phyloP scores from a whole-genome alignment of 2,888 invertebrate species.

The Anorthoa munda region DNA sequence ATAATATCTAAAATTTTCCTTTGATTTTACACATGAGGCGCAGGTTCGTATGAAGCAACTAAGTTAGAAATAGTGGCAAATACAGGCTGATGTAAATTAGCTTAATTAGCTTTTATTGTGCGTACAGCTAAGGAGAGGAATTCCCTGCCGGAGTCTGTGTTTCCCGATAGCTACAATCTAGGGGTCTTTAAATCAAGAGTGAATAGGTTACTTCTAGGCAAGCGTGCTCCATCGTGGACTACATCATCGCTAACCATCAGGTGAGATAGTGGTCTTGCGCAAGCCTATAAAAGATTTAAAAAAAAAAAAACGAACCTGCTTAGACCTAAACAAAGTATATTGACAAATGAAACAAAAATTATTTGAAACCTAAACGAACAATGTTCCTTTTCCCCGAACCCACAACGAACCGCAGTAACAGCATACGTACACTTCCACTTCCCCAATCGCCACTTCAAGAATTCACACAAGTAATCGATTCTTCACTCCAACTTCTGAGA shows the following conservation, averaged over 20 bases:
- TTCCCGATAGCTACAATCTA: too few species aligned
- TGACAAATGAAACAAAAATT: neutral
- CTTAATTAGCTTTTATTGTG: too few species aligned
- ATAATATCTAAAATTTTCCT: neutral
- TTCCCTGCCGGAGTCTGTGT: too few species aligned
- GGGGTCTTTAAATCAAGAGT: too few species aligned
- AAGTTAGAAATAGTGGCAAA: conserved; percentile 2
- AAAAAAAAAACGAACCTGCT: too few species aligned
- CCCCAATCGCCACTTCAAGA: conserved; percentile 29
- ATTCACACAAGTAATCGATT: conserved; percentile 55
- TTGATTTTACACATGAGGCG: too few species aligned
- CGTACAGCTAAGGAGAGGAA: too few species aligned
- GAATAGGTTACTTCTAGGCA: too few species aligned
- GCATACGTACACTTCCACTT: conserved; percentile 23
- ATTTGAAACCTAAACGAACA: conserved; percentile 11
- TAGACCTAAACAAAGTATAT: neutral
- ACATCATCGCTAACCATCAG: too few species aligned
- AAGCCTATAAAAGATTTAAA: too few species aligned
- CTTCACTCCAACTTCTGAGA: conserved; percentile 53
- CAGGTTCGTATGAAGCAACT: neutral
- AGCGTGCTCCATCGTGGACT: too few species aligned
- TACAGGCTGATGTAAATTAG: neutral
- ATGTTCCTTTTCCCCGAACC: conserved; percentile 18
- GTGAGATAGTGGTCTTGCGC: too few species aligned
- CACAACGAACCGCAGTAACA: conserved; percentile 26